phyloP scores from a whole-genome alignment of 2,888 invertebrate genomes.

The Pollenia griseotomentosa region DNA sequence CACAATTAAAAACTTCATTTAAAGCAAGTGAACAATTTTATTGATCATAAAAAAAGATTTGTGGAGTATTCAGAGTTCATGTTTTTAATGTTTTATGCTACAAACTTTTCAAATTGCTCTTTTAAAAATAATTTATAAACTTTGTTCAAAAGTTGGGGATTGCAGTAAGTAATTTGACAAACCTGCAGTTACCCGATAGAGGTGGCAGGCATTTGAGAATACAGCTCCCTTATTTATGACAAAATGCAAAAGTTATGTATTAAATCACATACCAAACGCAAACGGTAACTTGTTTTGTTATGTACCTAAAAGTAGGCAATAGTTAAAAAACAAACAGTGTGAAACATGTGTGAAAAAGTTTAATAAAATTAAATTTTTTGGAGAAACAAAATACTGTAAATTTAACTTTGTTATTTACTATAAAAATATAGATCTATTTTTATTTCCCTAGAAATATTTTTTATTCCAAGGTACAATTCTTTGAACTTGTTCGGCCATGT shows the following conservation, averaged over 20 bases:
- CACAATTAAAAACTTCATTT: neutral
- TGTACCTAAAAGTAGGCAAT: conserved; percentile 8
- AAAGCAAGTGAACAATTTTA: neutral
- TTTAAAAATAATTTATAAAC: no score
- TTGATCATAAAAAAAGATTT: no score
- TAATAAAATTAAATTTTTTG: neutral
- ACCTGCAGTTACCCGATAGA: neutral
- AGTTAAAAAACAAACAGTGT: conserved; percentile 15
- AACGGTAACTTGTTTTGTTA: neutral
- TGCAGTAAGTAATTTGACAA: conserved; percentile 10
- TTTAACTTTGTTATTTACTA: no score
- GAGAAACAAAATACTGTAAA: no score
- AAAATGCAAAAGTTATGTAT: conserved; percentile 6
- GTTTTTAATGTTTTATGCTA: no score
- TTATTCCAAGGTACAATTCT: neutral
- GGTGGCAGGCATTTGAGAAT: neutral
- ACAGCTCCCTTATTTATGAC: neutral
- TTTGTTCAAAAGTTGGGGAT: neutral
- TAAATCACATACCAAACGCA: conserved; percentile 5
- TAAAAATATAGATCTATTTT: no score
- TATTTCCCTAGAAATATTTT: neutral
- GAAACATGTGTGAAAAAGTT: neutral
- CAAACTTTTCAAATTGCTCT: no score
- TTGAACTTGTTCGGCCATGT: conserved; percentile 15
- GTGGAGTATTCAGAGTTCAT: no score